Base-by-base conservation (phyloP, 2,797 vertebrate genomes). In the Melanotaenia parkinsoni region DNA sequence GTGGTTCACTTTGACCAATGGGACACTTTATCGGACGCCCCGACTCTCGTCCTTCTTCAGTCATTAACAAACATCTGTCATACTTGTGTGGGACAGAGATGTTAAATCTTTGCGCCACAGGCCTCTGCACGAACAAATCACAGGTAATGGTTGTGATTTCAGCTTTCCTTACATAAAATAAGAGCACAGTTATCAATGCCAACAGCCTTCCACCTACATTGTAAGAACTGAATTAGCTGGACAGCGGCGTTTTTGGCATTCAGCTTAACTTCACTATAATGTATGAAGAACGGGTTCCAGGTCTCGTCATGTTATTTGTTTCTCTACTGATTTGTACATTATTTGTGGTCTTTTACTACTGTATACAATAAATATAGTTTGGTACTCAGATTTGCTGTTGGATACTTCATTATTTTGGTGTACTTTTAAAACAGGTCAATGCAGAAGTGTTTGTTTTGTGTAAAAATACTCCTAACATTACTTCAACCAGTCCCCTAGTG, bases 291-390 rank as follows among this genome's bases (percentile, higher is more conserved):
- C 66, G 68, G 87, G 89, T 87, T 82, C 89, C 86, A 77, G 81
- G 91, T 91, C 89, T 92, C 90, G 88, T 93, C 91, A 92, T 88
- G 87, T 92, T 93, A 87, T 93, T 91, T 94, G 93, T 94, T 94
- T 94, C 91, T 93, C 94, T 95, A 94, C 94, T 89, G 86, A 91
- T 96, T 96, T 96, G 95, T 96, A 96, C 93, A 91, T 95, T 94
- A 94, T 94, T 92, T 94, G 94, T 96, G 89, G 94, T 95, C 94
- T 95, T 96, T 96, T 95, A 95, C 95, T 96, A 95, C 91, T 95
- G 95, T 96, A 95, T 90, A 94, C 96, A 96, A 96, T 96, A 96
- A 96, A 97, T 95, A 95, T 96, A 95, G 95, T 94, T 95, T 94
- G 95, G 92, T 96, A 95, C 95, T 94, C 94, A 92, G 95, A 93